phyloP scores from a whole-genome alignment of 2,113 vertebrate species.

The Scalopus aquaticus region DNA sequence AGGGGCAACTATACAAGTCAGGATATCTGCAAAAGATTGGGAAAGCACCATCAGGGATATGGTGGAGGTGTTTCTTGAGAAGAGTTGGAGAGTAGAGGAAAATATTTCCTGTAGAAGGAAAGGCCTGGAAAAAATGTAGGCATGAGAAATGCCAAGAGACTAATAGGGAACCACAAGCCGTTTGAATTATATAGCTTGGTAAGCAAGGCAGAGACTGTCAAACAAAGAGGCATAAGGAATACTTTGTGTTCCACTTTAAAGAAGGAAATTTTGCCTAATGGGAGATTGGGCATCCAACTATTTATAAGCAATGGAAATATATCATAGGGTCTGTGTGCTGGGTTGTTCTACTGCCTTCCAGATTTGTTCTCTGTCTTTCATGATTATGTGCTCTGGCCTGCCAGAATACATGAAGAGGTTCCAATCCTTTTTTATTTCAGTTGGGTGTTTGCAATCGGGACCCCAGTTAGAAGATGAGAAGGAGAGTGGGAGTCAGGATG shows the following conservation, averaged over 20 bases:
- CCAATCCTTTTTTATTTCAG: not conserved
- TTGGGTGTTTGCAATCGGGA: not conserved
- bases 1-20: not conserved
- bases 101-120: not conserved
- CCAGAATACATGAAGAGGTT: not conserved
- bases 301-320: not conserved
- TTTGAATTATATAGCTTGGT: not conserved
- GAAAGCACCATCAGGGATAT: not conserved
- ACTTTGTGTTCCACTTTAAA: not conserved
- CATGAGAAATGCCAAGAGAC: not conserved
- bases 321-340: not conserved
- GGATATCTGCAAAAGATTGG: not conserved
- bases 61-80: not conserved
- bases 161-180: not conserved
- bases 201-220: not conserved
- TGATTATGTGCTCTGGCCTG: not conserved
- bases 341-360: not conserved
- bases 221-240: not conserved
- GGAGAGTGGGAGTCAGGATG: not conserved
- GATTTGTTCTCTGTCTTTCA: not conserved
- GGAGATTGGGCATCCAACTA: not conserved
- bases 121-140: not conserved
- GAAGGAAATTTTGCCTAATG: not conserved
- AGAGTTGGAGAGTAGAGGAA: not conserved
- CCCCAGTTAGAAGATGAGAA: not conserved